Evolutionary conservation across 2,797 vertebrate species (phyloP), one percentile per base, ranked within the genome.

Genomic region (Acropternis orthonyx): DNA sequence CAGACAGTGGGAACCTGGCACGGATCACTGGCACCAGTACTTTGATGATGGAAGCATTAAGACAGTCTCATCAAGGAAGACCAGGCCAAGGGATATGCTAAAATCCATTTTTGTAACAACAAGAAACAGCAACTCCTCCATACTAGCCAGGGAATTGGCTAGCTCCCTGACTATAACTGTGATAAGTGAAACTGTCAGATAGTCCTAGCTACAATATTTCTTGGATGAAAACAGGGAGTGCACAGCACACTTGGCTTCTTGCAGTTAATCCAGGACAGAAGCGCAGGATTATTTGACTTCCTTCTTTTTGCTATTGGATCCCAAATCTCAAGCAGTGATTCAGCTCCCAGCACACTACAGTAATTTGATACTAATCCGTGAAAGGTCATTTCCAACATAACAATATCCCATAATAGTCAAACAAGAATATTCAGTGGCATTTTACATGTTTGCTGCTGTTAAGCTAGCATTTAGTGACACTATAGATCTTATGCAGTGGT

Each of bases 341-440:
- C 75, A 89, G 54, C 79, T 93, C 77, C 67, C 63, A 85, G 80
- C 73, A 63, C 80, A 39, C 37, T 37, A 26, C 34, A 16, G 13
- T 91, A 79, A 88, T 93, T 89, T 77, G 78, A 48, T 85, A 68
- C 32, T 75, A 86, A 91, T 69, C 62, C 2, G 1, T 49, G 82
- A 93, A 93, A 95, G 89, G 89, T 96, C 89, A 92, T 12, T 72
- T 62, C 49, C 91, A 59, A 68, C 49, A 39, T 77, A 94, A 77
- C 78, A 80, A n/a, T 78, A 74, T 52, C 56, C 58, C 1, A 1
- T 39, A 77, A 56, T 10, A 63, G 27, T 28, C 77, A 72, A 77
- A 85, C 59, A 77, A 61, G 75, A 75, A 82, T 68, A 76, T 87
- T 89, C 68, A 72, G 51, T 93, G 85, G 39, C 51, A 81, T 89